A percentile compares a stretch with the other conserved stretches of the same genome.
phyloP scores from a whole-genome alignment of 2,888 invertebrate species.

The Eubasilissa splendida region DNA sequence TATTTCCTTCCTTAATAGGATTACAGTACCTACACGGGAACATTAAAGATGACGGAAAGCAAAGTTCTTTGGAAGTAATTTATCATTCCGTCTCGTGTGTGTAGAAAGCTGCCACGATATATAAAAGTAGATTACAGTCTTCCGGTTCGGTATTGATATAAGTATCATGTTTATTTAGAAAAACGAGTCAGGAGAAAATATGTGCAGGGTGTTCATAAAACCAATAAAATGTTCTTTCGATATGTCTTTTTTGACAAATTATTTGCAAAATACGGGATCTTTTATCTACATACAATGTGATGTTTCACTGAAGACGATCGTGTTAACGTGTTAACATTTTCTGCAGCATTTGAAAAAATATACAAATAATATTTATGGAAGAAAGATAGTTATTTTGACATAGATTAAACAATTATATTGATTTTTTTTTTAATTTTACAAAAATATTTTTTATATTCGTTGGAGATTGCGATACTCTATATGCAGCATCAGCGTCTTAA shows the following conservation, averaged over 20 bases:
- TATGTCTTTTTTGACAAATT: neutral
- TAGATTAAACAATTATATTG: no score
- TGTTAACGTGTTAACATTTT: conserved; percentile 20
- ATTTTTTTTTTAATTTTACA: no score
- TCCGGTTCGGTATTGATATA: conserved; percentile 13
- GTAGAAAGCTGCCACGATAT: conserved; percentile 27
- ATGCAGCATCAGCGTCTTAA: no score
- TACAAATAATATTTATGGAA: no score
- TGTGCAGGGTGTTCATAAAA: neutral
- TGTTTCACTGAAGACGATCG: no score
- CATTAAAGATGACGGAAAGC: conserved; percentile 19
- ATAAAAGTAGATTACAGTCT: conserved; percentile 11
- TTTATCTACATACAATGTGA: no score
- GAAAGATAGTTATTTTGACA: no score
- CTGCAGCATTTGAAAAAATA: conserved; percentile 23
- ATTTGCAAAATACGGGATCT: no score
- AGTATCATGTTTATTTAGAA: conserved; percentile 11
- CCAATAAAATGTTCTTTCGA: neutral
- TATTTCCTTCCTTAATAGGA: conserved; percentile 20
- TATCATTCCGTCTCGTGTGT: conserved; percentile 9
- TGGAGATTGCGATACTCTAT: no score
- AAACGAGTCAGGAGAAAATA: neutral
- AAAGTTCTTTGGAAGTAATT: conserved; percentile 21
- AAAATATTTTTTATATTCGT: no score
- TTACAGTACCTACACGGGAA: neutral